A percentile compares a stretch with the other conserved stretches of the same genome.
Evolutionary conservation across 2,888 invertebrate species (phyloP).

Genomic region (Acronicta psi): DNA sequence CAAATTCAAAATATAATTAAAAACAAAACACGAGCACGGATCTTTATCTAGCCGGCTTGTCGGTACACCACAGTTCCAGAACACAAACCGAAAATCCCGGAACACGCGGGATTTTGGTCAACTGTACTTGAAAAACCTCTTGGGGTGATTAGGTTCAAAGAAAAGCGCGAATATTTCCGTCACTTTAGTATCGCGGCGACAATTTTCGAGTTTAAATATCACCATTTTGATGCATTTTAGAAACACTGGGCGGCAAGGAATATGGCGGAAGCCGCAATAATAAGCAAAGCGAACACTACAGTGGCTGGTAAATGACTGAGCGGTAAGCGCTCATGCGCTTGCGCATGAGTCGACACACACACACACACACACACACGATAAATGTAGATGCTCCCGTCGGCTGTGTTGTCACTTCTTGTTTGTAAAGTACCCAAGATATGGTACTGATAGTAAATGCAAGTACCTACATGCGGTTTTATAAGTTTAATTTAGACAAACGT

Average conservation of each 20-base stretch:
- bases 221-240: conserved; percentile 88
- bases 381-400: conserved; percentile 51
- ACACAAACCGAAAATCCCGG: conserved; percentile 70
- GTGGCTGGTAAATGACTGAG: conserved; percentile 61
- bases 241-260: conserved; percentile 37
- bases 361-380: conserved; percentile 36
- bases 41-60: conserved; percentile 60
- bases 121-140: conserved; percentile 87
- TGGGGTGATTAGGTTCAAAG: conserved; percentile 84
- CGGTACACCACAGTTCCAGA: conserved; percentile 63
- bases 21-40: conserved; percentile 28
- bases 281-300: conserved; percentile 54
- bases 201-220: conserved; percentile 76
- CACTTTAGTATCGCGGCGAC: conserved; percentile 76
- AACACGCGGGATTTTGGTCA: conserved; percentile 74
- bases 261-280: conserved; percentile 58
- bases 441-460: conserved; percentile 42
- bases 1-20: conserved; percentile 30
- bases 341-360: conserved; percentile 7
- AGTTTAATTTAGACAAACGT: conserved; percentile 15
- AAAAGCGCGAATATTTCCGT: conserved; percentile 79
- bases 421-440: conserved; percentile 55
- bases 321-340: conserved; percentile 19
- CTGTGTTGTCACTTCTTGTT: conserved; percentile 48
- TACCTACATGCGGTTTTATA: conserved; percentile 19